Conservation (phyloP, 2,888 invertebrate species). For the Andrena trimmerana region DNA sequence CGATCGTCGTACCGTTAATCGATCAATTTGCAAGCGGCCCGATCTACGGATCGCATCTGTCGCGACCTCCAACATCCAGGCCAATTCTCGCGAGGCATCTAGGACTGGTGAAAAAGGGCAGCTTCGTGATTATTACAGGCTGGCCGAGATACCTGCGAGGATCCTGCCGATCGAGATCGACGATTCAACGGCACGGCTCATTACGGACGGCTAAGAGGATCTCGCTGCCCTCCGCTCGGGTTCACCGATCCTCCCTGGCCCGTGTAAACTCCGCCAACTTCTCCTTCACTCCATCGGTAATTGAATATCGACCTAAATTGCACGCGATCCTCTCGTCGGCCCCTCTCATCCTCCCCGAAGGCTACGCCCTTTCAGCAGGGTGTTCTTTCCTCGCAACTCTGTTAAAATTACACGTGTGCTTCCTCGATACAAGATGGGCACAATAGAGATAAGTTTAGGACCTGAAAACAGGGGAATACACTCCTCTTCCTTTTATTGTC, state of each 20-base stretch:
- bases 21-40: conserved; percentile 71
- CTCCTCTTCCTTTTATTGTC: not conserved
- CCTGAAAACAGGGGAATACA: not conserved
- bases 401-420: not conserved
- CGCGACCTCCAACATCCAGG: conserved; percentile 26
- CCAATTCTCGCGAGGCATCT: conserved; percentile 34
- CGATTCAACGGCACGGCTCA: conserved; percentile 50
- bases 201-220: conserved; percentile 36
- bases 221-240: not conserved
- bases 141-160: conserved; percentile 30
- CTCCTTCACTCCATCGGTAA: conserved; percentile 10
- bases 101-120: conserved; percentile 1
- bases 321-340: not conserved
- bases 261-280: too few species aligned
- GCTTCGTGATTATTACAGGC: conserved; percentile 45
- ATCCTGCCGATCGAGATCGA: conserved; percentile 44
- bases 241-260: not conserved
- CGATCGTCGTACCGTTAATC: conserved; percentile 75
- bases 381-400: too few species aligned
- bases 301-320: conserved; percentile 37
- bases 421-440: not conserved
- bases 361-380: not conserved
- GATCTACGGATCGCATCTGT: conserved; percentile 33
- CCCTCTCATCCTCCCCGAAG: not conserved
- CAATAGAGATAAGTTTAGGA: not conserved